phyloP scores from a whole-genome alignment of 2,888 invertebrate genomes.

The Dryomyza anilis region DNA sequence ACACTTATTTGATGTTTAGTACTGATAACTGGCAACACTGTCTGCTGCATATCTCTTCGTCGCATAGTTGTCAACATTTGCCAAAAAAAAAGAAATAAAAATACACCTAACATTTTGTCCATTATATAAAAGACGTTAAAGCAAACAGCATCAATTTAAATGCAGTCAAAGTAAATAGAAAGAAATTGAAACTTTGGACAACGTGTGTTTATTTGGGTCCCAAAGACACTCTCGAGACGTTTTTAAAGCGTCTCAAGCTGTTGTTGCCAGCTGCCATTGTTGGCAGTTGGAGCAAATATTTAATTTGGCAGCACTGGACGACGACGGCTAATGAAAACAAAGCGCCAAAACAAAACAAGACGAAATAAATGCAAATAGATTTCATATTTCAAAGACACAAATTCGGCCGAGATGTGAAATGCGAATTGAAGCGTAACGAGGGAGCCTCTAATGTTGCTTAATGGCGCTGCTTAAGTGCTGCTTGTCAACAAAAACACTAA shows the following conservation, averaged over 20 bases:
- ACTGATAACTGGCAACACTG: too few species aligned
- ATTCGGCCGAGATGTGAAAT: too few species aligned
- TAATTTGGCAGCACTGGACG: background rate
- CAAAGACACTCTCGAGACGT: background rate
- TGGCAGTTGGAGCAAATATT: background rate
- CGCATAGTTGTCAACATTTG: too few species aligned
- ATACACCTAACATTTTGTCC: too few species aligned
- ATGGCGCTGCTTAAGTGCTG: slow-evolving; percentile 7
- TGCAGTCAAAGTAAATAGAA: background rate
- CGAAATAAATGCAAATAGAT: background rate
- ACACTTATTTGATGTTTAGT: too few species aligned
- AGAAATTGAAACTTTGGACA: slow-evolving; percentile 4
- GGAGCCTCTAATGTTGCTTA: slow-evolving; percentile 12
- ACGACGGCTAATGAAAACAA: background rate
- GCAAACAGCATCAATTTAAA: background rate
- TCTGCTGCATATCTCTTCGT: too few species aligned
- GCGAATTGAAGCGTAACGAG: slow-evolving; percentile 2
- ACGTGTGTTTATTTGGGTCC: background rate
- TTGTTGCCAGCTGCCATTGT: background rate
- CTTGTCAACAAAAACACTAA: background rate
- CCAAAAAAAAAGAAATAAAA: too few species aligned
- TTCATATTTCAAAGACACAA: too few species aligned
- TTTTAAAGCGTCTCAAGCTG: background rate
- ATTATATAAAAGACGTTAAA: too few species aligned
- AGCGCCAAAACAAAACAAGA: background rate